Conservation (phyloP, 2,797 vertebrate species). For the Schizothorax lantsangensis region DNA sequence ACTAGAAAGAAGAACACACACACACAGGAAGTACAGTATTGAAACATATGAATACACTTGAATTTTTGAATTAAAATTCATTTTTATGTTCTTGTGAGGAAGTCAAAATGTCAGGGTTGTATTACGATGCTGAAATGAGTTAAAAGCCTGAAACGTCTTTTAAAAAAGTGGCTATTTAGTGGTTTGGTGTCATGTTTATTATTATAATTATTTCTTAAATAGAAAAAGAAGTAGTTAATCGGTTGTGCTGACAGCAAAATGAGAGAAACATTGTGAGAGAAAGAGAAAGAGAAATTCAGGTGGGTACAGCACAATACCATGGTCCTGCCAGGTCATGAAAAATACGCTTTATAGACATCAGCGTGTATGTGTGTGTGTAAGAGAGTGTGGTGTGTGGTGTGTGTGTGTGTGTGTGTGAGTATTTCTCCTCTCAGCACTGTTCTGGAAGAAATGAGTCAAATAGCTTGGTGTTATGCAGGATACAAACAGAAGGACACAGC, state of each 20-base stretch:
- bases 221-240: background rate
- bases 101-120: conserved; percentile 6
- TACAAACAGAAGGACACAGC: background rate
- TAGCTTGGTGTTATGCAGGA: conserved; percentile 22
- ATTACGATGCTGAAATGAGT: background rate
- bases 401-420: background rate
- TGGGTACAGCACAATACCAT: background rate
- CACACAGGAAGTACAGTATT: background rate
- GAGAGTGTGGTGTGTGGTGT: too few species aligned
- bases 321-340: background rate
- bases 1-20: background rate
- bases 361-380: too few species aligned
- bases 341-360: conserved; percentile 2
- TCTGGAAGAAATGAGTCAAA: conserved; percentile 3
- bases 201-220: background rate
- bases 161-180: background rate
- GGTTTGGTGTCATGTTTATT: background rate
- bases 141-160: background rate
- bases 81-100: background rate
- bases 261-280: background rate
- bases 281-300: background rate
- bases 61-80: background rate
- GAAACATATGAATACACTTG: background rate
- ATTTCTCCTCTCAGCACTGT: background rate
- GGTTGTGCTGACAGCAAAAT: background rate